Evolutionary conservation across 2,888 invertebrate species (phyloP), one percentile per base, ranked within the genome.

Genomic region (Athetis lepigone): DNA sequence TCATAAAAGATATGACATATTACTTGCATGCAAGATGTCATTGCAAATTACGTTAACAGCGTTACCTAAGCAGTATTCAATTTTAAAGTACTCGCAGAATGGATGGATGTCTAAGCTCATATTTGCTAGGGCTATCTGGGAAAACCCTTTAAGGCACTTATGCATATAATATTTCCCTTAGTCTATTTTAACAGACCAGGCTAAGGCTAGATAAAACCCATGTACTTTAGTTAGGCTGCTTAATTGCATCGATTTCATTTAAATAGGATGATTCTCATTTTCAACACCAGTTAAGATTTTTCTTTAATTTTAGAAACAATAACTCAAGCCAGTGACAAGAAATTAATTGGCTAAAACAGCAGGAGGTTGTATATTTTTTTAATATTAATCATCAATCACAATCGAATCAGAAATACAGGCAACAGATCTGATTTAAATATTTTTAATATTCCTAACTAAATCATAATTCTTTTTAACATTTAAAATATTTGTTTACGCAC

Each of bases 91-190:
- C 37, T 40, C 11, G 6, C 42, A 57, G 7, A 19, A 11, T 33
- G 7, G 18, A 8, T 19, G 33, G 33, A 13, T 5, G 5, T 4
- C 2, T 43, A 5, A 4, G 13, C 21, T 36, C 9, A 59, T 36
- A 56, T 13, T 36, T 27, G 16, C 5, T 25, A 11, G 6, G 7
- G 6, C 11, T 21, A 21, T n/a, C 6, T 27, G 16, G 2, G 13
- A 33, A 4, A 33, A 33, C 13, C 13, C 11, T 13, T 11, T 19
- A 43, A 27, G 27, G 27, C 60, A 46, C 46, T 60, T 59, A 54
- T 23, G 16, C 7, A 18, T 13, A 29, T 1, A 13, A 51, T 8
- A 25, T 50, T 37, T 19, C 2, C 1, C 27, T 11, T 8, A 27
- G 5, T 5, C 9, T 2, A 33, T 36, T 25, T 37, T 25, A 11